phyloP scores from a whole-genome alignment of 2,797 vertebrate species.

The Enteromius thamalakanensis region DNA sequence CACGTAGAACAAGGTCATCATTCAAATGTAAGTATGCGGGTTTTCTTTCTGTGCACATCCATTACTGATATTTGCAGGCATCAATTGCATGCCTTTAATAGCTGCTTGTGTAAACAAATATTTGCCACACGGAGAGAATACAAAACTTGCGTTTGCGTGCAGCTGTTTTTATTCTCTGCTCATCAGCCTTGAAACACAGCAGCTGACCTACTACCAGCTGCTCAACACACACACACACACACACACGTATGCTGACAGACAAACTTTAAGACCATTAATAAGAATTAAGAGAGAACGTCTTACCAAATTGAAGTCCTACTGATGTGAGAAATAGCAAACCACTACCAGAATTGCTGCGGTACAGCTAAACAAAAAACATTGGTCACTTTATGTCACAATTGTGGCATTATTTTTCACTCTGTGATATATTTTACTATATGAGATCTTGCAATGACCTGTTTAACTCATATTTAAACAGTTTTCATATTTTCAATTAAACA shows the following conservation, averaged over 20 bases:
- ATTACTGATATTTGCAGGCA: slow-evolving; percentile 16
- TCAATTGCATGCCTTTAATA: slow-evolving; percentile 21
- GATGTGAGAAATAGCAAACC: background rate
- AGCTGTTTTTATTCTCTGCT: slow-evolving; percentile 49
- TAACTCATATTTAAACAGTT: background rate
- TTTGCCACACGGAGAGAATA: slow-evolving; percentile 6
- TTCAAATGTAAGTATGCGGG: slow-evolving; percentile 37
- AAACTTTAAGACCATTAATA: background rate
- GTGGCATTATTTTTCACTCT: background rate
- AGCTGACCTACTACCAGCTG: slow-evolving; percentile 65
- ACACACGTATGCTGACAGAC: slow-evolving; percentile 8
- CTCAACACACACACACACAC: slow-evolving; percentile 19
- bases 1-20: slow-evolving; percentile 1
- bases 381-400: background rate
- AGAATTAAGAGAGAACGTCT: too few relatives aligned
- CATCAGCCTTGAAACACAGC: slow-evolving; percentile 67
- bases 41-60: background rate
- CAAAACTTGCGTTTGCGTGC: slow-evolving; percentile 25
- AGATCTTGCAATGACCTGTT: background rate
- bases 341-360: background rate
- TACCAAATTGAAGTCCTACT: background rate
- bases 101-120: slow-evolving; percentile 21
- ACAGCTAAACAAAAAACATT: background rate
- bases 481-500: background rate
- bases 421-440: background rate